Percentiles rank a stretch among this genome's conserved stretches.
phyloP scores from a whole-genome alignment of 2,797 vertebrate species.

The Leucoraja ocellata region DNA sequence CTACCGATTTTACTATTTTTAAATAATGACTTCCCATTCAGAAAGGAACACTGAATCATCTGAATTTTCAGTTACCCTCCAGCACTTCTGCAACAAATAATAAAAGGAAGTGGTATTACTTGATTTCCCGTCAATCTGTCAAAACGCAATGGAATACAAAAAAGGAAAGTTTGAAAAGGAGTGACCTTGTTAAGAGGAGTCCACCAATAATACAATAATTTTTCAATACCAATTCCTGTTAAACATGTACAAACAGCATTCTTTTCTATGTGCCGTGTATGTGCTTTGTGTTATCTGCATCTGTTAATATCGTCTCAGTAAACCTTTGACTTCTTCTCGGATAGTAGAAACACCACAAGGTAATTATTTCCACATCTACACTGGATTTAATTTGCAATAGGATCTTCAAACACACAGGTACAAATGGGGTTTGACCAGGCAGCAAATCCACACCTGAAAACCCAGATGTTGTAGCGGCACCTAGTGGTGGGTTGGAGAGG shows the following conservation, averaged over 20 bases:
- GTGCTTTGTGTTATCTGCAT: too few relatives aligned
- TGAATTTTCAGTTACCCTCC: conserved; percentile 24
- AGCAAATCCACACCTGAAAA: background rate
- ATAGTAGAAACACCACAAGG: background rate
- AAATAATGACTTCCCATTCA: conserved; percentile 26
- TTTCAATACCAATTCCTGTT: background rate
- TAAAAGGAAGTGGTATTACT: conserved; percentile 32
- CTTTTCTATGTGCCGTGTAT: background rate
- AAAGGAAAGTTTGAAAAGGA: conserved; percentile 2
- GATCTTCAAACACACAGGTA: background rate
- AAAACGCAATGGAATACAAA: background rate
- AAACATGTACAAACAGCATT: background rate
- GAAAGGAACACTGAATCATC: conserved; percentile 31
- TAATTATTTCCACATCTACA: background rate
- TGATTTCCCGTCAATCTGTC: conserved; percentile 29
- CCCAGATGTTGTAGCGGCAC: too few relatives aligned
- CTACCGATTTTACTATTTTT: background rate
- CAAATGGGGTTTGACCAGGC: background rate
- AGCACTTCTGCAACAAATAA: conserved; percentile 36
- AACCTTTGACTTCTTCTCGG: background rate
- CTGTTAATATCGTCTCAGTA: background rate
- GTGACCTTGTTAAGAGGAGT: background rate
- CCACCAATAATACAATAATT: too few relatives aligned
- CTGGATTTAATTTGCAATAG: conserved; percentile 25
- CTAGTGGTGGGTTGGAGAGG: too few relatives aligned